Conservation (phyloP, 2,888 invertebrate genomes). For the Ophion slaviceki region DNA sequence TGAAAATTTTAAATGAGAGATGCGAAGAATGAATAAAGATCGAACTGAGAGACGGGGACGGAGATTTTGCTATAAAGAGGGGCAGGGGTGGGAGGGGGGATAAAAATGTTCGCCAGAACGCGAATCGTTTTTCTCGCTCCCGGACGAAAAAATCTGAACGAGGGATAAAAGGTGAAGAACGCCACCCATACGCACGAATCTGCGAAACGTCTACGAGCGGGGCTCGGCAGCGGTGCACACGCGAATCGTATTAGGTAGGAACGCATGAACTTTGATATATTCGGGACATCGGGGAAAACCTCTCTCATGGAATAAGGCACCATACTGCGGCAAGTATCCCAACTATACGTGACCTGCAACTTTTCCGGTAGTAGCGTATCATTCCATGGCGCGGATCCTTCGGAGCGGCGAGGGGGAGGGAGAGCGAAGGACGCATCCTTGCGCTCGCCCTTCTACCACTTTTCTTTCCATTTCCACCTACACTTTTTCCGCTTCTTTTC, state of each 20-base stretch:
- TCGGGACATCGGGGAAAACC: constrained; percentile 68
- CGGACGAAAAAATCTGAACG: constrained; percentile 54
- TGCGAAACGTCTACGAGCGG: constrained; percentile 19
- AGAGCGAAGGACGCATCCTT: not conserved
- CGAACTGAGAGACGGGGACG: constrained; percentile 63
- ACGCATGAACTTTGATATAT: constrained; percentile 84
- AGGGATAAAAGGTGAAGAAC: constrained; percentile 38
- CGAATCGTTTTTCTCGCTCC: constrained; percentile 70
- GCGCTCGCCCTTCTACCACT: not conserved
- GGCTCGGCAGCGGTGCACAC: constrained; percentile 67
- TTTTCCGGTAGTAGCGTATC: constrained; percentile 74
- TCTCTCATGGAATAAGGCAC: constrained; percentile 72
- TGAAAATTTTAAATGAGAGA: constrained; percentile 82
- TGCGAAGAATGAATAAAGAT: constrained; percentile 83
- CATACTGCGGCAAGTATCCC: constrained; percentile 82
- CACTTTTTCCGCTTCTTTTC: not conserved
- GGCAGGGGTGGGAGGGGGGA: constrained; percentile 27
- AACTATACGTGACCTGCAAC: constrained; percentile 83
- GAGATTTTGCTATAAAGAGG: not conserved
- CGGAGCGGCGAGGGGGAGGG: constrained; percentile 10
- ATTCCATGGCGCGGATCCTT: constrained; percentile 58
- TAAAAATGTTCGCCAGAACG: constrained; percentile 71
- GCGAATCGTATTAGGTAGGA: constrained; percentile 82
- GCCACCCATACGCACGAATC: constrained; percentile 30
- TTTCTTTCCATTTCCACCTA: constrained; percentile 31